These are phyloP conservation scores for Drosophila parvula DNA, from an alignment of 1,140 invertebrate genomes.

Conservation along the genomic window DNA sequence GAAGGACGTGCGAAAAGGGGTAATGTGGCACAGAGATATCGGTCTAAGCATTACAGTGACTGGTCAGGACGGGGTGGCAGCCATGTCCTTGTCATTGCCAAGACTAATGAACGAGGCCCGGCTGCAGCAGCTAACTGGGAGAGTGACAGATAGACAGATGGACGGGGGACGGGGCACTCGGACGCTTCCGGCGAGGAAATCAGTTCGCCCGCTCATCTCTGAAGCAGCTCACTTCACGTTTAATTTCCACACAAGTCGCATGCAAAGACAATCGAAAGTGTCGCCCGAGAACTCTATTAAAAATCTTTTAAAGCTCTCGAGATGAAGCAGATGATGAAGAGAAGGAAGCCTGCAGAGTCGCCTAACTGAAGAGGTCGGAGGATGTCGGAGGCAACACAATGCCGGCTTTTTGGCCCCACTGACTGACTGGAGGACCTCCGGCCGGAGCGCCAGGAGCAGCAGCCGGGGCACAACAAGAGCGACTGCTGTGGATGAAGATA, in stretches of 20 bases:
- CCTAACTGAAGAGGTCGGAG: conserved; percentile 20
- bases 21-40: conserved; percentile 28
- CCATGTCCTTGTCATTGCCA: conserved; percentile 9
- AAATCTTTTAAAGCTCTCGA: conserved; percentile 75
- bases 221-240: conserved; percentile 55
- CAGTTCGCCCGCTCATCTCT: conserved; percentile 19
- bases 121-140: conserved; percentile 13
- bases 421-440: conserved; percentile 60
- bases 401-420: conserved; percentile 41
- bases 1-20: conserved; percentile 37
- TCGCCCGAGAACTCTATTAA: conserved; percentile 82
- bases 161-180: conserved; percentile 4
- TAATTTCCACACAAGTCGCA: conserved; percentile 74
- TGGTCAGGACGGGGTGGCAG: conserved; percentile 19
- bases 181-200: conserved; percentile 17
- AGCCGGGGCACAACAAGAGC: conserved; percentile 22
- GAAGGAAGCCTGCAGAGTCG: conserved; percentile 35
- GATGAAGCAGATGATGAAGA: conserved; percentile 72
- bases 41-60: conserved; percentile 28
- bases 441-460: conserved; percentile 37
- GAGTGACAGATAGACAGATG: not conserved
- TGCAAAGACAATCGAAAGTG: conserved; percentile 81
- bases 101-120: conserved; percentile 28
- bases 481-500: conserved; percentile 77
- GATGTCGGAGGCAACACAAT: conserved; percentile 52